Evolutionary conservation across 2,888 invertebrate genomes (phyloP).

Genomic region (Rotaria magnacalcarata): DNA sequence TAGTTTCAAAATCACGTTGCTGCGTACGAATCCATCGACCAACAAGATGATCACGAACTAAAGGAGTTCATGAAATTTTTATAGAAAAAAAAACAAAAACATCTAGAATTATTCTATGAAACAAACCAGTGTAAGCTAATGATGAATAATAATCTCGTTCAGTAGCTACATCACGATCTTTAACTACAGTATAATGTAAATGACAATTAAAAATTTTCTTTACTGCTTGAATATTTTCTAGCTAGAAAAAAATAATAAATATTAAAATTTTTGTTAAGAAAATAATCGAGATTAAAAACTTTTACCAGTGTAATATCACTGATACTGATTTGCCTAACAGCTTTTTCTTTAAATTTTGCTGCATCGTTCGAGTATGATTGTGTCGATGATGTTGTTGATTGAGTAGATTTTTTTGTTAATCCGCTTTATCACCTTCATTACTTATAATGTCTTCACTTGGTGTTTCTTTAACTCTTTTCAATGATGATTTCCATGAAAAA

Average conservation of each 20-base stretch:
- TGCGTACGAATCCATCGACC: slow-evolving; percentile 98
- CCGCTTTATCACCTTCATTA: neutral
- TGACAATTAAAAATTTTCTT: slow-evolving; percentile 98
- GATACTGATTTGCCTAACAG: slow-evolving; percentile 86
- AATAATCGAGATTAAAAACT: neutral
- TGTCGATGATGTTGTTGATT: neutral
- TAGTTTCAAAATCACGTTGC: slow-evolving; percentile 95
- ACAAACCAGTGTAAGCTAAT: slow-evolving; percentile 74
- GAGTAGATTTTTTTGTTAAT: neutral
- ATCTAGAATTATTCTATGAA: neutral
- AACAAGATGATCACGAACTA: slow-evolving; percentile 89
- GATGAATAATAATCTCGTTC: slow-evolving; percentile 95
- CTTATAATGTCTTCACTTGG: neutral
- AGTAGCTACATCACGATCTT: slow-evolving; percentile 97
- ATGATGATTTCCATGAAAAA: neutral
- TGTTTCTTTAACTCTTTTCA: neutral
- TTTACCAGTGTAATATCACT: slow-evolving; percentile 84
- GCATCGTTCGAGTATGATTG: neutral
- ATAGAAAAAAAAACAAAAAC: neutral
- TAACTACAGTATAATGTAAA: slow-evolving; percentile 94
- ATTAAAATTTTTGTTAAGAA: neutral
- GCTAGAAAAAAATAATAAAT: neutral
- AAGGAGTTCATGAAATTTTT: neutral
- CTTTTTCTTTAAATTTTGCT: neutral
- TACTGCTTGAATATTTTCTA: slow-evolving; percentile 86